phyloP scores from a whole-genome alignment of 1,140 invertebrate genomes.

The Hetaerina americana region DNA sequence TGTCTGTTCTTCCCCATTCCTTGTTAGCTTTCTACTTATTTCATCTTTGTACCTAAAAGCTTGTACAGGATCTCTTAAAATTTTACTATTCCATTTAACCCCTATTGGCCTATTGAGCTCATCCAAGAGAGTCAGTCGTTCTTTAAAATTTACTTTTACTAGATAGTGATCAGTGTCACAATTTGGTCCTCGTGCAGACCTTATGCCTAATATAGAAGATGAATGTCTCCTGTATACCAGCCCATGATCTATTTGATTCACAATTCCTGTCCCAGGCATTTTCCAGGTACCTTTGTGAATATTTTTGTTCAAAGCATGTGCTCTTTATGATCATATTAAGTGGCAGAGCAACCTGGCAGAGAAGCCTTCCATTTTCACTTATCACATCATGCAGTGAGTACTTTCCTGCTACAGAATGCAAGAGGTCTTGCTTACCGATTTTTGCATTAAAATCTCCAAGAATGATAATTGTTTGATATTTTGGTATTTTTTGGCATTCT shows the following conservation, averaged over 20 bases:
- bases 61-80: no score
- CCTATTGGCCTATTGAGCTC: background rate
- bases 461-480: background rate
- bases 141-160: background rate
- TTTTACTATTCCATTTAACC: background rate
- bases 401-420: background rate
- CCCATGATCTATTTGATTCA: background rate
- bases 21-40: background rate
- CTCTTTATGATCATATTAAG: background rate
- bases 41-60: background rate
- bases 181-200: constrained; percentile 3
- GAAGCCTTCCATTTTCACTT: constrained; percentile 1
- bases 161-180: no score
- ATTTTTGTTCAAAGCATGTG: background rate
- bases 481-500: background rate
- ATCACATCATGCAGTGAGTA: background rate
- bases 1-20: background rate
- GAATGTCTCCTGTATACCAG: constrained; percentile 1
- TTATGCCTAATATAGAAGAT: constrained; percentile 2
- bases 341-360: background rate
- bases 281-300: background rate
- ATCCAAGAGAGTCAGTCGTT: background rate
- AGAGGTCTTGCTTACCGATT: background rate
- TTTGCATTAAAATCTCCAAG: constrained; percentile 1
- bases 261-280: background rate